Conservation (phyloP, 2,797 vertebrate genomes). For the Numenius phaeopus region DNA sequence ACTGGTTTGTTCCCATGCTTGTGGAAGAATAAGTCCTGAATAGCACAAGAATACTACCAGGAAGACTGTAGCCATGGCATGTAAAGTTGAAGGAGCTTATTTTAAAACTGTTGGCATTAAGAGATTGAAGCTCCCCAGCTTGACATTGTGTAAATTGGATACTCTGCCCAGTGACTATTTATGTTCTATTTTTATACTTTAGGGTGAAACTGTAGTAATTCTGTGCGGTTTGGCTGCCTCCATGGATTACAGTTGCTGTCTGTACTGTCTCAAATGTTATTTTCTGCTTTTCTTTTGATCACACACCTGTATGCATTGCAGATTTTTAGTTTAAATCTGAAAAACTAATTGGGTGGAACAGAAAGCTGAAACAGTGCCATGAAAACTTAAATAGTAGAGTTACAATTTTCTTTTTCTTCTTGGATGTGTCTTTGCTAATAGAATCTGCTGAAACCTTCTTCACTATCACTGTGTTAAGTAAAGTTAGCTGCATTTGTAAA, state of each 20-base stretch:
- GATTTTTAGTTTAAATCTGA: neutral
- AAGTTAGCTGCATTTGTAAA: neutral
- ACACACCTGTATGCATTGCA: neutral
- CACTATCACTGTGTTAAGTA: neutral
- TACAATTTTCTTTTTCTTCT: neutral
- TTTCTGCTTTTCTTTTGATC: neutral
- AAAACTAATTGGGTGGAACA: neutral
- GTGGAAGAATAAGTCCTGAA: neutral
- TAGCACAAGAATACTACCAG: neutral
- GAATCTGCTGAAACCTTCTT: neutral
- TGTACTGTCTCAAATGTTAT: neutral
- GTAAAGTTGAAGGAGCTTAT: neutral
- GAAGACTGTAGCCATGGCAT: neutral
- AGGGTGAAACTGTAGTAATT: neutral
- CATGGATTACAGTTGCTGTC: neutral
- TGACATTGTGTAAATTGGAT: neutral
- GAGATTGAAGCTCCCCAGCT: neutral
- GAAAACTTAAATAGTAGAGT: neutral
- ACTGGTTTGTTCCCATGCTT: neutral
- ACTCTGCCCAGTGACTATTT: neutral
- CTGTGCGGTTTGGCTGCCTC: neutral
- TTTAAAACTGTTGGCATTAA: conserved; percentile 15
- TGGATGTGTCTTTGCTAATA: neutral
- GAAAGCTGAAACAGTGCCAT: neutral
- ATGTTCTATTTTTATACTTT: neutral